These are phyloP conservation scores for Nomada flava DNA, from an alignment of 2,888 invertebrate genomes.

Conservation along the genomic window DNA sequence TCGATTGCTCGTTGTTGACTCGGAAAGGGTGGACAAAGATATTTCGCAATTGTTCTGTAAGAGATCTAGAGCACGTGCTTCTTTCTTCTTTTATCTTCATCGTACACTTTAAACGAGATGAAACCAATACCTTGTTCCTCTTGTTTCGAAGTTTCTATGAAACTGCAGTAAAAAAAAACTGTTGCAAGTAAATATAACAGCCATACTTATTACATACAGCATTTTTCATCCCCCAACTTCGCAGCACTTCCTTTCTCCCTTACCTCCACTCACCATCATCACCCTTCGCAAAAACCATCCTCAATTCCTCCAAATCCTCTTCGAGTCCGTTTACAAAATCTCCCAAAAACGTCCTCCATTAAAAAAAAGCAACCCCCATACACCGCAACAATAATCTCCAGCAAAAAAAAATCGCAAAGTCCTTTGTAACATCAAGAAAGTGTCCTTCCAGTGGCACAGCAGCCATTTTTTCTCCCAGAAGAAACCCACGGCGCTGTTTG, in stretches of 20 bases:
- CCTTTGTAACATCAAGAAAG: neutral
- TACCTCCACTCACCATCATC: neutral
- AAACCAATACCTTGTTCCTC: too few relatives aligned
- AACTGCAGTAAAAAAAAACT: too few relatives aligned
- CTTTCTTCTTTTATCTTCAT: neutral
- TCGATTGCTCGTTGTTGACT: neutral
- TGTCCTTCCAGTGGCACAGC: slow-evolving; percentile 14
- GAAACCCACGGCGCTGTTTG: slow-evolving; percentile 63
- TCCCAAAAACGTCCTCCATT: too few relatives aligned
- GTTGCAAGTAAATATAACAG: neutral
- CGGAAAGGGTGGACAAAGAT: too few relatives aligned
- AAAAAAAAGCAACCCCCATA: neutral
- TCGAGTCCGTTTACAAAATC: neutral
- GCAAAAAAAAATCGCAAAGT: neutral
- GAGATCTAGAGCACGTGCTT: neutral
- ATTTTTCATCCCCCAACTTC: neutral
- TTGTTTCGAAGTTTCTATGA: too few relatives aligned
- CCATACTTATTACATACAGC: neutral
- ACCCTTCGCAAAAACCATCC: neutral
- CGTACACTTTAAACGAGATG: too few relatives aligned
- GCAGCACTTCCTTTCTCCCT: too few relatives aligned
- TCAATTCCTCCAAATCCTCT: neutral
- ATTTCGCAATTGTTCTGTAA: too few relatives aligned
- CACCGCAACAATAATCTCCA: neutral
- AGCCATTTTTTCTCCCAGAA: neutral